Evolutionary conservation across 2,113 vertebrate species (phyloP), one percentile per base, ranked within the genome.

Genomic region (Burhinus oedicnemus): DNA sequence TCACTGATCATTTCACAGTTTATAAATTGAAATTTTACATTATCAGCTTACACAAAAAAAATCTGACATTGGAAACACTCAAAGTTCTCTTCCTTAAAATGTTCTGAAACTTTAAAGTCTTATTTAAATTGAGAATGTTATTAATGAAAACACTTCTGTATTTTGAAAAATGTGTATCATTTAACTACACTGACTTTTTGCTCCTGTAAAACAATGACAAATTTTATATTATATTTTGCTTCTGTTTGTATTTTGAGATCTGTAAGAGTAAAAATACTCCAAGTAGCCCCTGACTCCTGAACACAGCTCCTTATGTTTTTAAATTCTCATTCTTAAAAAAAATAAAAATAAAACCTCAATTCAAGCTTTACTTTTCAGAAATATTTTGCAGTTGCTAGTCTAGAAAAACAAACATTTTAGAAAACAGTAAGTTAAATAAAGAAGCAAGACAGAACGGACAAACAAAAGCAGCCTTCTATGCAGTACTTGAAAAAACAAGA

Each of bases 1-100:
- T 78, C 57, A 76, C 66, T 87, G 89, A 69, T 95, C 74, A 95
- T 87, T 93, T 97, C 87, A 93, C 92, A 93, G 89, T 95, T 94
- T 95, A 93, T 92, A 96, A 90, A 87, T 70, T 76, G 74, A 88
- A 93, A 96, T 92, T 94, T 90, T 94, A 83, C 52, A 64, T 79
- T 84, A 89, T 83, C 85, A 36, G 87, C 52, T 95, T 80, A 82
- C 85, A 94, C 52, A 84, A 94, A 96, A 88, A 92, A 91, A 96
- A 93, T 55, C 44, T 95, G 82, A 60, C 74, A 90, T 55, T 93
- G 62, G 65, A 95, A 95, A 93, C 45, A 36, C 49, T 84, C 1
- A 19, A 62, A 90, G 38, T 84, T 71, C 38, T 90, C 91, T 88
- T 85, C 49, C 79, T 83, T n/a, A 85, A 89, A 78, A 30, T 60